Evolutionary conservation across 2,113 vertebrate genomes (phyloP), one percentile per base, ranked within the genome.

Genomic region (Choloepus hoffmanni): DNA sequence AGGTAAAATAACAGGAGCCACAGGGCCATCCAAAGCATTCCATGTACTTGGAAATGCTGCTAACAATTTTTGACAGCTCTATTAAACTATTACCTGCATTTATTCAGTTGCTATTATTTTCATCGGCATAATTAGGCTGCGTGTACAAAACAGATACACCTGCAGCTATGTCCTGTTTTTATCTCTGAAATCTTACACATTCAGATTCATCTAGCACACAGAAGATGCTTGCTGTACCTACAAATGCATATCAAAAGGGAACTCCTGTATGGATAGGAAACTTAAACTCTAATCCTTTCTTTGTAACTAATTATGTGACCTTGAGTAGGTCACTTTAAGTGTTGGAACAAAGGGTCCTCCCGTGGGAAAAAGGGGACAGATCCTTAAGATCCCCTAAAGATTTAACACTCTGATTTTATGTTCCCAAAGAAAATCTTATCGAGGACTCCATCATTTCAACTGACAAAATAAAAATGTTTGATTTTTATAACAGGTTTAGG

Each of bases 81-180:
- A 26, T 96, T 89, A 97, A 97, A 94, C 72, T 58, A 23, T 85
- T 96, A 87, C 87, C 96, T 95, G n/a, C 28, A 81, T 74, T 92
- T 85, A 89, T 98, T 82, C 83, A 97, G 81, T 78, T 86, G 68
- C 11, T 40, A 89, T 98, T 96, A 93, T 97, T 98, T 98, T 96
- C 97, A 94, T 33, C 53, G 68, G 43, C 89, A 73, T 92, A 97
- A 97, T 97, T 98, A 94, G 40, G 7, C 55, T 90, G 33, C 95
- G 23, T 90, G 30, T 73, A 83, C 55, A 89, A 93, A 94, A 94
- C 48, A 95, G 36, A 88, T n/a, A 82, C 21, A 63, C 62, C 79
- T 93, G 73, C 9, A 4, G 53, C 40, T 85, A 89, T 78, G 78
- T 89, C 62, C 82, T 91, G 30, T 50, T 96, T 91, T 93, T 55